Conservation (phyloP, 2,797 vertebrate genomes). For the Scolopax rusticola region DNA sequence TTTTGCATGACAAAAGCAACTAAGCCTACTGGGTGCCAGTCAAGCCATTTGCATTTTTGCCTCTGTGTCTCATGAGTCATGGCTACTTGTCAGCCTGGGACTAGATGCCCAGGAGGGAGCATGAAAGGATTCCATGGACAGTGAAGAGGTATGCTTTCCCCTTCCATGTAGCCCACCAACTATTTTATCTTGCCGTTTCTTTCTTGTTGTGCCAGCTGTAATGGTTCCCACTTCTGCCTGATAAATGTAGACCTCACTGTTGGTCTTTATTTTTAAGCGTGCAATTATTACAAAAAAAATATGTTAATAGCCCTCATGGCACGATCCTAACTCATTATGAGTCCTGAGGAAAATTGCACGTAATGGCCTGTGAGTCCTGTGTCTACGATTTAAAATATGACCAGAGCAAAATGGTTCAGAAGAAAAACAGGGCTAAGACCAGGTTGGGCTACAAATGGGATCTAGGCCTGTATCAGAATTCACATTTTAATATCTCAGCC, state of each 20-base stretch:
- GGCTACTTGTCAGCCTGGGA: slow-evolving; percentile 39
- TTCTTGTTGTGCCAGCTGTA: slow-evolving; percentile 46
- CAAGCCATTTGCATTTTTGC: slow-evolving; percentile 28
- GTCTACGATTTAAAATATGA: slow-evolving; percentile 71
- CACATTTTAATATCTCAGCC: slow-evolving; percentile 27
- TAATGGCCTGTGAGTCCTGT: slow-evolving; percentile 70
- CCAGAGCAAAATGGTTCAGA: slow-evolving; percentile 56
- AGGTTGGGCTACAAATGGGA: slow-evolving; percentile 46
- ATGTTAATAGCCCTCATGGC: slow-evolving; percentile 64
- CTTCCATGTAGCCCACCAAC: background rate
- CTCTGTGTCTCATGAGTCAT: slow-evolving; percentile 22
- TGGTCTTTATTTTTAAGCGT: slow-evolving; percentile 53
- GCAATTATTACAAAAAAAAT: slow-evolving; percentile 54
- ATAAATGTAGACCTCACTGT: slow-evolving; percentile 41
- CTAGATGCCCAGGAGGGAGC: slow-evolving; percentile 12
- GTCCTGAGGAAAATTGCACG: slow-evolving; percentile 71
- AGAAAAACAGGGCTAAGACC: slow-evolving; percentile 48
- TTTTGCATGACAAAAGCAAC: slow-evolving; percentile 29
- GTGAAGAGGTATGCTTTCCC: background rate
- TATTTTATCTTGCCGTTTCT: slow-evolving; percentile 39
- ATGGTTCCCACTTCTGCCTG: slow-evolving; percentile 6
- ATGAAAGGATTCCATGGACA: slow-evolving; percentile 45
- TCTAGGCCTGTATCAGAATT: slow-evolving; percentile 59
- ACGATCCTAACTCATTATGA: slow-evolving; percentile 73
- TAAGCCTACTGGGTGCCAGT: background rate